Conservation (phyloP, 2,888 invertebrate species). For the Caradrina kadenii region DNA sequence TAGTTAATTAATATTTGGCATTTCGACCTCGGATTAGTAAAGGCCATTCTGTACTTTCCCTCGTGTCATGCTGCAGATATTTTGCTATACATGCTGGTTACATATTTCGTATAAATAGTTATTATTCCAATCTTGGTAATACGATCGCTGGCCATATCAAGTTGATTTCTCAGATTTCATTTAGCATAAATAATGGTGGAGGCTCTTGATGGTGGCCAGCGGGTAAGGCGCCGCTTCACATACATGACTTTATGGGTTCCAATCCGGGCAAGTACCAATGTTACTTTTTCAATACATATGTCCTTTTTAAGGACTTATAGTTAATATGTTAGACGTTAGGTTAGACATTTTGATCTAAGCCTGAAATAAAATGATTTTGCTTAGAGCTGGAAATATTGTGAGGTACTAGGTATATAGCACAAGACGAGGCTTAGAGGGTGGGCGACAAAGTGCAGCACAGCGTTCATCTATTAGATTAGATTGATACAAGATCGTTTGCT, state of each 20-base stretch:
- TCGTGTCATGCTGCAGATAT: not conserved
- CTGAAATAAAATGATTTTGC: too few relatives aligned
- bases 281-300: too few relatives aligned
- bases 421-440: not conserved
- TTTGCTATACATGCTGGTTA: not conserved
- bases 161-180: not conserved
- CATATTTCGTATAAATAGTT: not conserved
- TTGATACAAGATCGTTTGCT: not conserved
- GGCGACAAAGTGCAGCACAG: not conserved
- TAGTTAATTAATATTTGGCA: conserved; percentile 12
- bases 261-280: too few relatives aligned
- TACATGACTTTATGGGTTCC: too few relatives aligned
- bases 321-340: too few relatives aligned
- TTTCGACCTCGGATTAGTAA: not conserved
- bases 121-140: not conserved
- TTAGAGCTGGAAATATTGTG: too few relatives aligned
- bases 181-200: too few relatives aligned
- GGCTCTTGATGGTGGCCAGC: too few relatives aligned
- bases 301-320: too few relatives aligned
- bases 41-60: not conserved
- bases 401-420: not conserved
- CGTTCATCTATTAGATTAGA: too few relatives aligned
- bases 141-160: not conserved
- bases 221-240: too few relatives aligned
- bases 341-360: too few relatives aligned